phyloP scores from a whole-genome alignment of 2,113 vertebrate genomes.

The Sinosuthora webbiana region DNA sequence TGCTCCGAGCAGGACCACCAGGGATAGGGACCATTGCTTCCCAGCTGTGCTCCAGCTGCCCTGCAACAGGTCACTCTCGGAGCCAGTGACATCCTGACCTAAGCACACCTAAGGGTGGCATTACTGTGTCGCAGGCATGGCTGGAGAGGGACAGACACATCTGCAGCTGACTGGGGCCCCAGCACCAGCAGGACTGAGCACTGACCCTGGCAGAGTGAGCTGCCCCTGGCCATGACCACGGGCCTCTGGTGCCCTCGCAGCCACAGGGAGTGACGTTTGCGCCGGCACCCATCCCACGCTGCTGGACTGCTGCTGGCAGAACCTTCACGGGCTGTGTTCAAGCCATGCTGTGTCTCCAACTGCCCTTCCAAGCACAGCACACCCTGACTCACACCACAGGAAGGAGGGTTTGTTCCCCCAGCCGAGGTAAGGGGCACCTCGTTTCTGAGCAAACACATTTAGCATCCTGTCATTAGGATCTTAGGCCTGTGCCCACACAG shows the following conservation, averaged over 20 bases:
- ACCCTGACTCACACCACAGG: neutral
- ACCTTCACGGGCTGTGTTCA: accelerated
- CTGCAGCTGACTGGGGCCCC: neutral
- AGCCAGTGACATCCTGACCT: neutral
- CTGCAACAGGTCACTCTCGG: neutral
- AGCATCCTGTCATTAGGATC: neutral
- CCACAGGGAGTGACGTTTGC: accelerated
- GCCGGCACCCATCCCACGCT: accelerated
- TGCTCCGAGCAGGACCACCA: neutral
- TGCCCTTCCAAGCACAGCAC: accelerated
- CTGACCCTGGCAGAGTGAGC: neutral
- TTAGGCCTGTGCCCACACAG: neutral
- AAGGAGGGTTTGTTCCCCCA: neutral
- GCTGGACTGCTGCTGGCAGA: neutral
- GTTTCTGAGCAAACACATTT: neutral
- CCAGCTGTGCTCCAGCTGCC: neutral
- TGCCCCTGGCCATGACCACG: accelerated
- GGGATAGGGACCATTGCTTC: neutral
- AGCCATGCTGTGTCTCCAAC: accelerated
- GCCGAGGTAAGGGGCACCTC: accelerated
- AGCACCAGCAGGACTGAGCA: neutral
- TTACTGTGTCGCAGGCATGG: accelerated
- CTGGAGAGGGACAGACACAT: neutral
- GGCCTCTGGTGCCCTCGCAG: neutral
- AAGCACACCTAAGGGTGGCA: neutral